A percentile compares a stretch with the other conserved stretches of the same genome.
These are phyloP conservation scores for Nanorana parkeri DNA, from an alignment of 2,113 vertebrate species.

Conservation along the genomic window DNA sequence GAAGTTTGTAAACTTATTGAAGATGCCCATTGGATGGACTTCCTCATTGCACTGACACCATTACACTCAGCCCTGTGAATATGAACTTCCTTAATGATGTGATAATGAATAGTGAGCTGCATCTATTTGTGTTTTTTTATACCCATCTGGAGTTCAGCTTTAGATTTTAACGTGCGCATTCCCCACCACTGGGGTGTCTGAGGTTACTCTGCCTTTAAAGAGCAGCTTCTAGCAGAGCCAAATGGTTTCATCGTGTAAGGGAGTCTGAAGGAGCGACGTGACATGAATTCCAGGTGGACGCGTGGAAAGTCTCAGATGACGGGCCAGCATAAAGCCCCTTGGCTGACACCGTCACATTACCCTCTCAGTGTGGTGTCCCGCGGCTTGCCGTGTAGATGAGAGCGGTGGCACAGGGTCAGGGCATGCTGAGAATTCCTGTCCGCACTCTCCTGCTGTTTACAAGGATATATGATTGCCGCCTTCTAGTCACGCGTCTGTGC, in stretches of 20 bases:
- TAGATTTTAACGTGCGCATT: too few species aligned
- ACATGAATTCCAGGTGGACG: conserved; percentile 22
- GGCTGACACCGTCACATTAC: neutral
- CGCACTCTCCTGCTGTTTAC: neutral
- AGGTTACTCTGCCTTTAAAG: neutral
- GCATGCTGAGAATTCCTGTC: conserved; percentile 10
- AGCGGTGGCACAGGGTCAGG: neutral
- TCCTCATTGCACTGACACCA: too few species aligned
- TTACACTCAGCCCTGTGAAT: too few species aligned
- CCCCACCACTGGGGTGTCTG: too few species aligned
- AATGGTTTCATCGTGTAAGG: neutral
- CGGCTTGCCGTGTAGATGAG: neutral
- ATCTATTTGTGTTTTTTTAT: too few species aligned
- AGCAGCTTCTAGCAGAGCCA: neutral
- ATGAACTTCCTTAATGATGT: too few species aligned
- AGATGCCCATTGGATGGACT: too few species aligned
- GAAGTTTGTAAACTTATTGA: too few species aligned
- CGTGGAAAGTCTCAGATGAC: neutral
- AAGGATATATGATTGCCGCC: neutral
- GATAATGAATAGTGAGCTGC: too few species aligned
- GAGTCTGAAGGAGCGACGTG: neutral
- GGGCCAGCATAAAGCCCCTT: conserved; percentile 1
- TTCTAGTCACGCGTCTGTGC: too few species aligned
- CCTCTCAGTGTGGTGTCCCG: neutral
- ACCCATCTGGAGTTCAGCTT: too few species aligned